These are phyloP conservation scores for Dendrolimus punctatus DNA, from an alignment of 1,140 invertebrate genomes.

Conservation along the genomic window DNA sequence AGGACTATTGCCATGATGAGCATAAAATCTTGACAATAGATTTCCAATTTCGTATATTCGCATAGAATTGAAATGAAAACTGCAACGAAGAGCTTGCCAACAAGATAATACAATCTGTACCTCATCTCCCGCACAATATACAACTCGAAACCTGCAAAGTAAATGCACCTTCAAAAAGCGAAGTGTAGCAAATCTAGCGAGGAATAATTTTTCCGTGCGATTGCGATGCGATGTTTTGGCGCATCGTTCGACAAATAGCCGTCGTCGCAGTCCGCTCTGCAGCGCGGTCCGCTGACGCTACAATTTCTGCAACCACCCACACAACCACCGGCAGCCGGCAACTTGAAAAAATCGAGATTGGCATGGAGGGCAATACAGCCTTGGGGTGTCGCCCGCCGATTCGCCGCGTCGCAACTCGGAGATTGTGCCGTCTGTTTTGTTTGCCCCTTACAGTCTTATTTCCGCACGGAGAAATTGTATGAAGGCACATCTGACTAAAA, in stretches of 20 bases:
- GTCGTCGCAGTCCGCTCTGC: slow-evolving; percentile 41
- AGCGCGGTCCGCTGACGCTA: slow-evolving; percentile 55
- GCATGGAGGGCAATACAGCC: slow-evolving; percentile 41
- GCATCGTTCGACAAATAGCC: slow-evolving; percentile 67
- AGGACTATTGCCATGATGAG: no score
- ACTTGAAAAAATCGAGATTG: slow-evolving; percentile 62
- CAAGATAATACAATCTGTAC: slow-evolving; percentile 60
- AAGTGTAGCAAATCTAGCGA: slow-evolving; percentile 53
- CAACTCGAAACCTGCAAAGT: slow-evolving; percentile 50
- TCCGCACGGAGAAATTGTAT: slow-evolving; percentile 53
- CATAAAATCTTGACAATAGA: no score
- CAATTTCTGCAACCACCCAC: slow-evolving; percentile 42
- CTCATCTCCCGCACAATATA: slow-evolving; percentile 52
- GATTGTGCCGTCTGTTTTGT: slow-evolving; percentile 64
- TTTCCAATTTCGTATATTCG: slow-evolving; percentile 5
- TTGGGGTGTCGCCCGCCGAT: slow-evolving; percentile 52
- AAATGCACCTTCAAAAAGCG: slow-evolving; percentile 58
- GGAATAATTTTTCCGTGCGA: slow-evolving; percentile 64
- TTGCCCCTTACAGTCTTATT: slow-evolving; percentile 66
- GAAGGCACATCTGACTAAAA: slow-evolving; percentile 38
- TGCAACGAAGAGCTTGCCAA: slow-evolving; percentile 52
- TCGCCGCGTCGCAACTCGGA: slow-evolving; percentile 61
- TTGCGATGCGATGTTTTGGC: slow-evolving; percentile 66
- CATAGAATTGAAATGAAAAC: slow-evolving; percentile 44
- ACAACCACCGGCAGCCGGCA: slow-evolving; percentile 24